A percentile compares a stretch with the other conserved stretches of the same genome.
Conservation (phyloP, 2,113 vertebrate genomes). For the Paratilapia polleni region DNA sequence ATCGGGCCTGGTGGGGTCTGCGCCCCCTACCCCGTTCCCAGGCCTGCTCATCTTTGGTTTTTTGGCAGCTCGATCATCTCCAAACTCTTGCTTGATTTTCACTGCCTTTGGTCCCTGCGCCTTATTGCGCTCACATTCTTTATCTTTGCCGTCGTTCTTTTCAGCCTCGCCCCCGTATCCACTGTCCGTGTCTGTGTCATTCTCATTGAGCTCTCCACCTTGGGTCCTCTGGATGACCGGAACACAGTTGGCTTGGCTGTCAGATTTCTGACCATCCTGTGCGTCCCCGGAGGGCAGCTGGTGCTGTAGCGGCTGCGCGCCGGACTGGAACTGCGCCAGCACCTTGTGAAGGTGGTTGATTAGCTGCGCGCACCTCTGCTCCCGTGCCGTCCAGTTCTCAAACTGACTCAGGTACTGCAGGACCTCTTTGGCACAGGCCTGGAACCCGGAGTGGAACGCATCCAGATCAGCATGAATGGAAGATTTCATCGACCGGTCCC, state of each 20-base stretch:
- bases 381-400: constrained; percentile 91
- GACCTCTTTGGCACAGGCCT: constrained; percentile 95
- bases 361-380: constrained; percentile 92
- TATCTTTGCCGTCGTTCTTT: constrained; percentile 77
- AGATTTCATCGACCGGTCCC: constrained; percentile 87
- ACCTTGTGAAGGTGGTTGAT: constrained; percentile 90
- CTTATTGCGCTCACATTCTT: constrained; percentile 67
- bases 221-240: constrained; percentile 97
- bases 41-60: constrained; percentile 82
- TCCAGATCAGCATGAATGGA: constrained; percentile 90
- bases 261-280: constrained; percentile 79
- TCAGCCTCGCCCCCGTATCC: constrained; percentile 94
- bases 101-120: constrained; percentile 66
- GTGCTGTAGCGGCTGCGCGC: constrained; percentile 78
- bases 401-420: constrained; percentile 91
- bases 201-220: constrained; percentile 86
- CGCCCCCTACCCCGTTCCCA: constrained; percentile 44
- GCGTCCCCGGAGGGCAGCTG: constrained; percentile 76
- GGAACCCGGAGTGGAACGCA: constrained; percentile 94
- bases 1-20: constrained; percentile 78
- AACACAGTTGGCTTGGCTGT: constrained; percentile 90
- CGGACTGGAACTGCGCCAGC: constrained; percentile 85
- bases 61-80: constrained; percentile 83
- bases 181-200: constrained; percentile 97
- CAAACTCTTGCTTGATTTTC: constrained; percentile 90